These are phyloP conservation scores for Carapus acus DNA, from an alignment of 2,797 vertebrate genomes.

Conservation along the genomic window DNA sequence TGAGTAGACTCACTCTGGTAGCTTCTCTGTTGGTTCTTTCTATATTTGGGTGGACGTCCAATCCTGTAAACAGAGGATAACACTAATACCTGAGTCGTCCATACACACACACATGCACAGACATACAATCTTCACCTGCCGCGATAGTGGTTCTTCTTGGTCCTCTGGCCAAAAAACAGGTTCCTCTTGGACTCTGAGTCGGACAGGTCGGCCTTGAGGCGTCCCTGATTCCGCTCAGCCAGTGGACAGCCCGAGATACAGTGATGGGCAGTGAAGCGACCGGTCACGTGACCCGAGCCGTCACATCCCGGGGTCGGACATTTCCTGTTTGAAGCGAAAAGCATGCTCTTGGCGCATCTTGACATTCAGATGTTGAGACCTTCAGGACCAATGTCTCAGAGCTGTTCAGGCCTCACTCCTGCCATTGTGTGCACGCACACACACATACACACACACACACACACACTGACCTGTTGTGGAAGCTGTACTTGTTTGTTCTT, in stretches of 20 bases:
- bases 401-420: no score
- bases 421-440: no score
- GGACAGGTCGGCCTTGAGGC: slow-evolving; percentile 85
- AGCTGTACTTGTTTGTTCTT: slow-evolving; percentile 90
- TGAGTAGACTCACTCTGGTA: slow-evolving; percentile 82
- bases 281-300: slow-evolving; percentile 94
- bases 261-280: slow-evolving; percentile 96
- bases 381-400: no score
- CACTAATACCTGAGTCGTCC: no score
- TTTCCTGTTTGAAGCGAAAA: slow-evolving; percentile 81
- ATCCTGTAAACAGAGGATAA: slow-evolving; percentile 71
- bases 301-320: slow-evolving; percentile 98
- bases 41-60: slow-evolving; percentile 94
- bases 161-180: slow-evolving; percentile 82
- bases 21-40: slow-evolving; percentile 88
- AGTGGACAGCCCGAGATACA: slow-evolving; percentile 95
- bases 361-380: no score
- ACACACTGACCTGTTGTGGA: slow-evolving; percentile 91
- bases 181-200: slow-evolving; percentile 88
- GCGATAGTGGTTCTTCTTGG: slow-evolving; percentile 90
- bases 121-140: slow-evolving; percentile 76
- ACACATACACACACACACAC: no score
- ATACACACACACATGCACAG: slow-evolving; percentile 6
- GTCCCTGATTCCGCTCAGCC: slow-evolving; percentile 93
- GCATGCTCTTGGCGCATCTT: no score